phyloP scores from a whole-genome alignment of 2,888 invertebrate genomes.

The Anodontia alba region DNA sequence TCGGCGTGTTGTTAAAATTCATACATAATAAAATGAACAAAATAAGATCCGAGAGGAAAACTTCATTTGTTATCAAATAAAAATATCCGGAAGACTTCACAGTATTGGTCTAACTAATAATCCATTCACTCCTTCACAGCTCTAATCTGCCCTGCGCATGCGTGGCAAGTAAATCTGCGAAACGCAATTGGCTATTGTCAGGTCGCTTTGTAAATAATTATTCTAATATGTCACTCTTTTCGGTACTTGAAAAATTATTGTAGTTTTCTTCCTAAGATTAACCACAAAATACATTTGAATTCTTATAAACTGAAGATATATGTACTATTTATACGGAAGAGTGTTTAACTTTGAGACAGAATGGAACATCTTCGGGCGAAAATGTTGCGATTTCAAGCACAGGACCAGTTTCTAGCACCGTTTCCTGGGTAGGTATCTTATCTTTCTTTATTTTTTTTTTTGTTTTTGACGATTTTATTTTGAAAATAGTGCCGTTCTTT shows the following conservation, averaged over 20 bases:
- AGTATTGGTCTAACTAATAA: not conserved
- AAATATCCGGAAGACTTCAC: not conserved
- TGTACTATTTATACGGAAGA: too few species aligned
- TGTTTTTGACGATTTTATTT: not conserved
- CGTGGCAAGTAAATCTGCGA: not conserved
- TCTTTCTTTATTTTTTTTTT: not conserved
- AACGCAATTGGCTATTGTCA: not conserved
- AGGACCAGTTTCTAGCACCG: constrained; percentile 36
- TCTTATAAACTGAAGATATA: too few species aligned
- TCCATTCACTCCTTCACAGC: not conserved
- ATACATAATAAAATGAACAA: not conserved
- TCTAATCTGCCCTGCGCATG: not conserved
- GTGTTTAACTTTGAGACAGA: too few species aligned
- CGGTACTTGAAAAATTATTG: not conserved
- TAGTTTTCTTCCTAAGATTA: too few species aligned
- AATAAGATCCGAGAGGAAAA: not conserved
- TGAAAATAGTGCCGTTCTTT: too few species aligned
- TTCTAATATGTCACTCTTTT: constrained; percentile 12
- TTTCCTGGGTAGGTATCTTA: constrained; percentile 11
- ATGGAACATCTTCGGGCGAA: not conserved
- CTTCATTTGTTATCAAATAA: not conserved
- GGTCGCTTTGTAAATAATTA: constrained; percentile 4
- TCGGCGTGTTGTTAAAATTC: not conserved
- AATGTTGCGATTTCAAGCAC: constrained; percentile 13
- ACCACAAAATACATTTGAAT: too few species aligned